phyloP scores from a whole-genome alignment of 2,797 vertebrate species.

The Enteromius thamalakanensis region DNA sequence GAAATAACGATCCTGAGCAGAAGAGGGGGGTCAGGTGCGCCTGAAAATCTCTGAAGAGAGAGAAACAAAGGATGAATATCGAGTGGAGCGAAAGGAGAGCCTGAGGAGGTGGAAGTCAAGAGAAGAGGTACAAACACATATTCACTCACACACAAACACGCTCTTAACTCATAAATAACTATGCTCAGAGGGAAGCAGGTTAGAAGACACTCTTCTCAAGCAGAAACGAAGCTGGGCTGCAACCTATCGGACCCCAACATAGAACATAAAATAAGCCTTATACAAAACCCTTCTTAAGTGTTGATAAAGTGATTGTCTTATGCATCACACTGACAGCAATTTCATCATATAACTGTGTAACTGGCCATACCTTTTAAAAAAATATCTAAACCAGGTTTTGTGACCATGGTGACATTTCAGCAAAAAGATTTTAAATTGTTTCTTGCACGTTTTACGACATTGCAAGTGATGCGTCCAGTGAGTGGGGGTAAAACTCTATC shows the following conservation, averaged over 20 bases:
- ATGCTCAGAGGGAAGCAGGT: constrained; percentile 29
- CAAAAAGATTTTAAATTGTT: neutral
- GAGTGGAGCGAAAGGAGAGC: constrained; percentile 39
- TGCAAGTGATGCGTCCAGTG: neutral
- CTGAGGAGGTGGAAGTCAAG: constrained; percentile 46
- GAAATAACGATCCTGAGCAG: constrained; percentile 67
- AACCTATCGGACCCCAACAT: neutral
- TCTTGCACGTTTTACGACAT: neutral
- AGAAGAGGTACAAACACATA: constrained; percentile 32
- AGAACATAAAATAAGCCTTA: constrained; percentile 15
- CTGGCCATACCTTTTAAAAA: neutral
- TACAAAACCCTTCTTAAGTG: neutral
- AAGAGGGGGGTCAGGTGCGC: constrained; percentile 36
- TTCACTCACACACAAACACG: constrained; percentile 22
- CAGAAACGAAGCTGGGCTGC: neutral
- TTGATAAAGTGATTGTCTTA: neutral
- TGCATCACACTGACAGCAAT: neutral
- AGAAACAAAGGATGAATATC: constrained; percentile 48
- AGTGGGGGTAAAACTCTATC: too few species aligned
- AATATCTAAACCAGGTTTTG: neutral
- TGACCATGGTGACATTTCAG: neutral
- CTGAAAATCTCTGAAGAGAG: constrained; percentile 26
- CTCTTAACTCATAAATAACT: constrained; percentile 45
- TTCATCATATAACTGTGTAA: neutral
- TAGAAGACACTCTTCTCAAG: constrained; percentile 26